Evolutionary conservation across 53 echinoderm and acorn worm genomes (phyloP).

Genomic region (Paelopatides confundens): DNA sequence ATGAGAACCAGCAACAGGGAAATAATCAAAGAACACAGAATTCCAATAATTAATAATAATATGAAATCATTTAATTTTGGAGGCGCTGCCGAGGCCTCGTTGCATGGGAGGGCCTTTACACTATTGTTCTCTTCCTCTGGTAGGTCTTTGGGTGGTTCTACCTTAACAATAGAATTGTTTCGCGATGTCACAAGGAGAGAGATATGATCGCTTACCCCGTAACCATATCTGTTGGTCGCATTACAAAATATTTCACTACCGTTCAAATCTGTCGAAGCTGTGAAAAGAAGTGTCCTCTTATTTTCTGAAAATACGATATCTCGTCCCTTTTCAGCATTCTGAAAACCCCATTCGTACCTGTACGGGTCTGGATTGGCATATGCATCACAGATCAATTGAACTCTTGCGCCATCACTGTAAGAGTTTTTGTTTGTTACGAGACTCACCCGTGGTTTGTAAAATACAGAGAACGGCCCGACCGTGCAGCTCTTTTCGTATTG

Average conservation of each 20-base stretch:
- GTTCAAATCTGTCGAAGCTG: slow-evolving; percentile 56
- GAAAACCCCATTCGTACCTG: slow-evolving; percentile 67
- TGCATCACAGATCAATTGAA: slow-evolving; percentile 70
- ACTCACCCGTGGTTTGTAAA: slow-evolving; percentile 66
- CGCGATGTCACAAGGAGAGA: slow-evolving; percentile 9
- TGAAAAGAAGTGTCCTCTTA: slow-evolving; percentile 59
- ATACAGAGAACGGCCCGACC: slow-evolving; percentile 65
- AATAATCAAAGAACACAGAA: slow-evolving; percentile 78
- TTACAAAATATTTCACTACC: slow-evolving; percentile 75
- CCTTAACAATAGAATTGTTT: background rate
- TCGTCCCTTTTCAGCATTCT: slow-evolving; percentile 29
- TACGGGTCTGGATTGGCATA: slow-evolving; percentile 77
- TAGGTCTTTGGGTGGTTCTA: background rate
- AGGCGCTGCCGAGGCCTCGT: slow-evolving; percentile 47
- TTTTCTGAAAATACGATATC: slow-evolving; percentile 49
- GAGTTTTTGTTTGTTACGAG: slow-evolving; percentile 40
- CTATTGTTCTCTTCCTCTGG: background rate
- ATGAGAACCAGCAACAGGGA: slow-evolving; percentile 71
- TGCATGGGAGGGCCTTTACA: slow-evolving; percentile 19
- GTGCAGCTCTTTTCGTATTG: slow-evolving; percentile 68
- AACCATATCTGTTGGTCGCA: slow-evolving; percentile 75
- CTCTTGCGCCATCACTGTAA: slow-evolving; percentile 49
- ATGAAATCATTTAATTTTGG: slow-evolving; percentile 65
- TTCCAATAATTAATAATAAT: slow-evolving; percentile 79
- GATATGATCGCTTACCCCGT: slow-evolving; percentile 22